Evolutionary conservation across 2,797 vertebrate species (phyloP), one percentile per base, ranked within the genome.

Genomic region (Triplophysa yarkandensis): DNA sequence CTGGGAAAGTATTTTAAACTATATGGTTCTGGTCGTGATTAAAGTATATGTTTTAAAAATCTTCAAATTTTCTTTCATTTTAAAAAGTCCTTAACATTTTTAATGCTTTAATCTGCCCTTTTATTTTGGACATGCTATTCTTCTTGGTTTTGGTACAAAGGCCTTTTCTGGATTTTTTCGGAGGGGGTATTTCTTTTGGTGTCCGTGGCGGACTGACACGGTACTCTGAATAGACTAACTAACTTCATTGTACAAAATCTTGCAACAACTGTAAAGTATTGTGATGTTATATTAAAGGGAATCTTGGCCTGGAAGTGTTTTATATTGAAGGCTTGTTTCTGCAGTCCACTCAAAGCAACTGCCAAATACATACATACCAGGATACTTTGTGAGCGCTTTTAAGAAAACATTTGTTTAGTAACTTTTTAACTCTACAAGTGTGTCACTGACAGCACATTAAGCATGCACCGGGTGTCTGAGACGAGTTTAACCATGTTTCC

Each of bases 221-320:
- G 46, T 30, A 44, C 66, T 77, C 8, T 77, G 64, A 82, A 77
- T 72, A 54, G 77, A 60, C 71, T 73, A 62, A 79, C 60, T 78
- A 74, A 60, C 60, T 76, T 83, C 58, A 78, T 73, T 77, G 77
- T 81, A 68, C 28, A 2, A 60, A 52, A 68, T 66, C 58, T 50
- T 74, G 39, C 61, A 28, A 73, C 5, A 6, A 70, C 55, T 63
- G 66, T 63, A 64, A 32, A 58, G 11, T 48, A 57, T n/a, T 60
- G 68, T 77, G 61, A 48, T 8, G 11, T 17, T 71, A 11, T 13
- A 48, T 54, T 61, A 50, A 46, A 48, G 13, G 8, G 30, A 6
- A 28, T 25, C 28, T 25, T 73, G 32, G 13, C 25, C 14, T 25
- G 13, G 34, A 50, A 66, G 19, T 68, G 54, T 72, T 52, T 23